Evolutionary conservation across 2,113 vertebrate genomes (phyloP).

Genomic region (Neopipo cinnamomea): DNA sequence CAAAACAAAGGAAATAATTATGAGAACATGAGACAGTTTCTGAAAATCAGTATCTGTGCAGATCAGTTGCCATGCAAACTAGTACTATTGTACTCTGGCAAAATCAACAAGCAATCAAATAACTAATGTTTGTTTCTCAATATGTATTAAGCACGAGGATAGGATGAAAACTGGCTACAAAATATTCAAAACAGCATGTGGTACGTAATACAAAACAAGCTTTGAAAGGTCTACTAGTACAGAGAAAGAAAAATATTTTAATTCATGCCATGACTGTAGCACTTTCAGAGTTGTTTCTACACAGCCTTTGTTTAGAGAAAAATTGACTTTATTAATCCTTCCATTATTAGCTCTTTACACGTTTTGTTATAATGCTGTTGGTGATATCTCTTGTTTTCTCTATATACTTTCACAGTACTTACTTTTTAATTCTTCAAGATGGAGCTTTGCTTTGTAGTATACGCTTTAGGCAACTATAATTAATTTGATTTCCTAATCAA

Average conservation of each 20-base stretch:
- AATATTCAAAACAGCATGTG: background rate
- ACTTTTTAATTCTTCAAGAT: background rate
- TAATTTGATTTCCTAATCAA: background rate
- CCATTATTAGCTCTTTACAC: background rate
- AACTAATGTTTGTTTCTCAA: background rate
- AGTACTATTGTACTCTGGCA: background rate
- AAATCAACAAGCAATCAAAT: slow-evolving; percentile 4
- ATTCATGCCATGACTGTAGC: background rate
- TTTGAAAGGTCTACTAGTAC: background rate
- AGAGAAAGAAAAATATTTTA: background rate
- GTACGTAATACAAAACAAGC: background rate
- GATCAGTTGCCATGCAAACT: background rate
- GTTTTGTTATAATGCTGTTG: background rate
- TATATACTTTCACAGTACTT: background rate
- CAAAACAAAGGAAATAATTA: background rate
- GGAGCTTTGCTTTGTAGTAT: background rate
- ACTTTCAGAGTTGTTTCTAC: background rate
- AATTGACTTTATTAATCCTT: background rate
- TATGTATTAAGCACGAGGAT: background rate
- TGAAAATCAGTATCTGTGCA: background rate
- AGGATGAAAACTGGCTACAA: background rate
- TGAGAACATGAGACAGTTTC: background rate
- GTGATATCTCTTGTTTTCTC: background rate
- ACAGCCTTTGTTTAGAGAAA: background rate
- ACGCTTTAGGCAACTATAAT: background rate